Conservation (phyloP, 2,888 invertebrate genomes). For the Lasioglossum leucozonium region DNA sequence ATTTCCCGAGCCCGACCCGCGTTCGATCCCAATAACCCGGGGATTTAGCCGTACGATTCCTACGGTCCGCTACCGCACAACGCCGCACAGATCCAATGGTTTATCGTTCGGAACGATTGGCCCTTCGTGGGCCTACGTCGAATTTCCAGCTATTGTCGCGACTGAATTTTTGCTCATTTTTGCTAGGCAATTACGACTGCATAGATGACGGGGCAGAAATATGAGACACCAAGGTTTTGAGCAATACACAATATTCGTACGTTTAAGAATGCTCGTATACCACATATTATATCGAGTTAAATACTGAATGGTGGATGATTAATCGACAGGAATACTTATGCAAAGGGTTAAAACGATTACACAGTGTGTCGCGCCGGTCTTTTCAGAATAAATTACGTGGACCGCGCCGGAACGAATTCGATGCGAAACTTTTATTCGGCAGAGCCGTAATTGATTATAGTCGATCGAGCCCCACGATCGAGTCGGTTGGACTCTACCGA, state of each 20-base stretch:
- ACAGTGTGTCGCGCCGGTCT: constrained; percentile 7
- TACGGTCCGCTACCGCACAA: constrained; percentile 18
- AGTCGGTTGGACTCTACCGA: constrained; percentile 64
- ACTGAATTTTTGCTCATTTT: not conserved
- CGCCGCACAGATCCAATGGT: constrained; percentile 44
- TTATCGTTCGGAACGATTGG: constrained; percentile 22
- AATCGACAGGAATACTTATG: too few relatives aligned
- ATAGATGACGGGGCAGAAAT: too few relatives aligned
- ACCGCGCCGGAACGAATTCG: constrained; percentile 38
- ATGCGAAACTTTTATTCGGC: not conserved
- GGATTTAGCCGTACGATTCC: constrained; percentile 14
- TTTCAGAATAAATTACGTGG: constrained; percentile 28
- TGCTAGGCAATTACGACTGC: not conserved
- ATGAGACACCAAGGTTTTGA: too few relatives aligned
- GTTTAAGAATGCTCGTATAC: too few relatives aligned
- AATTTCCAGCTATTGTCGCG: not conserved
- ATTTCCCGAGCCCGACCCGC: constrained; percentile 31
- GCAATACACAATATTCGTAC: too few relatives aligned
- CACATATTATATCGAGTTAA: too few relatives aligned
- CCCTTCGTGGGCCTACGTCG: not conserved
- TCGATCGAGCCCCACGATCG: constrained; percentile 52
- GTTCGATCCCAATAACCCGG: constrained; percentile 12
- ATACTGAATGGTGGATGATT: too few relatives aligned
- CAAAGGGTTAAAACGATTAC: constrained; percentile 35
- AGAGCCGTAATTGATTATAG: constrained; percentile 51